Percentiles rank a stretch among this genome's conserved stretches.
These are phyloP conservation scores for Apis dorsata DNA, from an alignment of 1,140 invertebrate species.

Conservation along the genomic window DNA sequence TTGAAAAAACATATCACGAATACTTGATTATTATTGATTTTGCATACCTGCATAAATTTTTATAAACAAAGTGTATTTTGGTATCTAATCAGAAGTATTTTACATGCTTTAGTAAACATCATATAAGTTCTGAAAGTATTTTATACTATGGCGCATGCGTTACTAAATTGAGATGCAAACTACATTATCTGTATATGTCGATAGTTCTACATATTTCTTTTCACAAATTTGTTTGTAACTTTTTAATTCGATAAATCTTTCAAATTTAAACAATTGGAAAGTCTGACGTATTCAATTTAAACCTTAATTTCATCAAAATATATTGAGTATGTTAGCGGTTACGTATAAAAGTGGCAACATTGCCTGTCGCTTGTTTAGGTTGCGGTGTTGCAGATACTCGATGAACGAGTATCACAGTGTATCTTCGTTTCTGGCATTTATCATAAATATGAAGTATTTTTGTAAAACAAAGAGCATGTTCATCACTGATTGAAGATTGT, in stretches of 20 bases:
- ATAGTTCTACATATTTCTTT: slow-evolving; percentile 45
- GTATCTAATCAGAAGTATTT: slow-evolving; percentile 24
- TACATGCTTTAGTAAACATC: slow-evolving; percentile 28
- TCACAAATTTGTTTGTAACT: not conserved
- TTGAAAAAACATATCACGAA: not conserved
- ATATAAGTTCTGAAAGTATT: slow-evolving; percentile 41
- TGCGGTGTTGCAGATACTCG: slow-evolving; percentile 59
- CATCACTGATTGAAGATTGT: slow-evolving; percentile 16
- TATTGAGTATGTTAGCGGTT: slow-evolving; percentile 23
- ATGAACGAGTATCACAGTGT: slow-evolving; percentile 54
- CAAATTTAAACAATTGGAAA: not conserved
- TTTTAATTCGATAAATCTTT: not conserved
- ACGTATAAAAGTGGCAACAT: slow-evolving; percentile 57
- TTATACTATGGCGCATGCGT: slow-evolving; percentile 36
- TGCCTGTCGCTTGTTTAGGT: slow-evolving; percentile 56
- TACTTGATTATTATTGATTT: not conserved
- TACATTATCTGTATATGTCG: slow-evolving; percentile 35
- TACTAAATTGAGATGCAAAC: slow-evolving; percentile 10
- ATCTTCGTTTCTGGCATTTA: slow-evolving; percentile 57
- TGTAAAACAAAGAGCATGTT: slow-evolving; percentile 43
- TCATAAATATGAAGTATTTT: slow-evolving; percentile 57
- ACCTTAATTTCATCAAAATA: slow-evolving; percentile 10
- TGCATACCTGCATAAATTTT: not conserved
- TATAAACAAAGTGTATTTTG: slow-evolving; percentile 2
- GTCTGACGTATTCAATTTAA: not conserved